Percentiles rank a stretch among this genome's conserved stretches.
phyloP scores from a whole-genome alignment of 35 echinoderm and acorn worm genomes.

The Apostichopus japonicus region DNA sequence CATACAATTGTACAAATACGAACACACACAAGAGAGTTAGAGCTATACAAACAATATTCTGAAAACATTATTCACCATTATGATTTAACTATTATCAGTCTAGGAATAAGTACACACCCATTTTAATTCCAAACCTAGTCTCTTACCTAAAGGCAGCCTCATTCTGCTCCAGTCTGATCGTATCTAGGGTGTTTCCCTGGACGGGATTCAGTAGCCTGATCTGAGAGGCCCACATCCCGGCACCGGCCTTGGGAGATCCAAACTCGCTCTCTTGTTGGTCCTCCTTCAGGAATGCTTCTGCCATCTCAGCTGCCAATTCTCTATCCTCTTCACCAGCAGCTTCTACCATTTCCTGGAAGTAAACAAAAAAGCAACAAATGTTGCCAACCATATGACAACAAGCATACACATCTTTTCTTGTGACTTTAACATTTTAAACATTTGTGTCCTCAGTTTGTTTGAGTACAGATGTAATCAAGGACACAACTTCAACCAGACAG shows the following conservation, averaged over 20 bases:
- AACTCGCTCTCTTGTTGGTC: slow-evolving; percentile 82
- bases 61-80: too few species aligned
- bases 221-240: slow-evolving; percentile 97
- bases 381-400: too few species aligned
- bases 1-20: too few species aligned
- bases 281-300: slow-evolving; percentile 95
- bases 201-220: slow-evolving; percentile 85
- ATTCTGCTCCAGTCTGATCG: slow-evolving; percentile 90
- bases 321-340: slow-evolving; percentile 96
- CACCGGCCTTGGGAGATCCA: slow-evolving; percentile 93
- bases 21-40: too few species aligned
- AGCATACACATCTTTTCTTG: too few species aligned
- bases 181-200: slow-evolving; percentile 68
- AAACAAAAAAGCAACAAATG: not conserved
- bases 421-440: not conserved
- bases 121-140: too few species aligned
- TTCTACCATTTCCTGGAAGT: slow-evolving; percentile 97
- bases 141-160: slow-evolving; percentile 92
- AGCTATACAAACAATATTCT: too few species aligned
- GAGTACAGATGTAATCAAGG: slow-evolving; percentile 41
- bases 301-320: slow-evolving; percentile 98
- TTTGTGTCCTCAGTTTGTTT: slow-evolving; percentile 48
- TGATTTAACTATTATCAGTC: too few species aligned
- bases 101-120: too few species aligned
- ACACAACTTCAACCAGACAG: not conserved